A percentile compares a stretch with the other conserved stretches of the same genome.
Conservation (phyloP, 2,797 vertebrate species). For the Antennarius maculatus region DNA sequence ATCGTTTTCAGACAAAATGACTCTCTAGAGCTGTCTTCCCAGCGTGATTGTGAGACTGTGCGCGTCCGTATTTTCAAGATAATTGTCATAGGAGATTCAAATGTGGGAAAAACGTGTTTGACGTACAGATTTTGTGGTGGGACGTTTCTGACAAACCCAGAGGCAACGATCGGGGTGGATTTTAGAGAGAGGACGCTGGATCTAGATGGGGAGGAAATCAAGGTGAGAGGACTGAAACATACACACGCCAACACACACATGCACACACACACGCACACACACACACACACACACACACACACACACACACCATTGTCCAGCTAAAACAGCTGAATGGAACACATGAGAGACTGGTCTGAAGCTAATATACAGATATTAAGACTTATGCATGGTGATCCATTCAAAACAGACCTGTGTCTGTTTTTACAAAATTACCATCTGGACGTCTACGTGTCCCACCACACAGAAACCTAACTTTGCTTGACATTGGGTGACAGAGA, state of each 20-base stretch:
- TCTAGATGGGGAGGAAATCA: constrained; percentile 91
- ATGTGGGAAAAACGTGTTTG: constrained; percentile 94
- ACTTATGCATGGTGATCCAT: not conserved
- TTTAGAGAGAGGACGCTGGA: constrained; percentile 92
- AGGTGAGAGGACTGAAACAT: constrained; percentile 78
- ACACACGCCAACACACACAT: not conserved
- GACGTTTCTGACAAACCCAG: constrained; percentile 90
- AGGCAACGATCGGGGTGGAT: constrained; percentile 95
- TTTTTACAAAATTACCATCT: too few species aligned
- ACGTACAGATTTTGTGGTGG: constrained; percentile 94
- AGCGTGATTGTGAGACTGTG: constrained; percentile 54
- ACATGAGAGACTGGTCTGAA: not conserved
- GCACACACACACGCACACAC: too few species aligned
- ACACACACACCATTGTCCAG: not conserved
- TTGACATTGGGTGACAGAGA: not conserved
- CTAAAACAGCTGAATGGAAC: not conserved
- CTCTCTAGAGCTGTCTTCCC: constrained; percentile 61
- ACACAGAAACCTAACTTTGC: not conserved
- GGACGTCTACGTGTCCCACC: too few species aligned
- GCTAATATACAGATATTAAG: not conserved
- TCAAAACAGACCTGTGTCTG: constrained; percentile 8
- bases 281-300: too few species aligned
- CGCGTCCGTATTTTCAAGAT: constrained; percentile 89
- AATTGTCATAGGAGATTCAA: constrained; percentile 94
- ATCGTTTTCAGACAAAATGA: constrained; percentile 68